Evolutionary conservation across 2,797 vertebrate species (phyloP), one percentile per base, ranked within the genome.

Genomic region (Eptatretus atami): DNA sequence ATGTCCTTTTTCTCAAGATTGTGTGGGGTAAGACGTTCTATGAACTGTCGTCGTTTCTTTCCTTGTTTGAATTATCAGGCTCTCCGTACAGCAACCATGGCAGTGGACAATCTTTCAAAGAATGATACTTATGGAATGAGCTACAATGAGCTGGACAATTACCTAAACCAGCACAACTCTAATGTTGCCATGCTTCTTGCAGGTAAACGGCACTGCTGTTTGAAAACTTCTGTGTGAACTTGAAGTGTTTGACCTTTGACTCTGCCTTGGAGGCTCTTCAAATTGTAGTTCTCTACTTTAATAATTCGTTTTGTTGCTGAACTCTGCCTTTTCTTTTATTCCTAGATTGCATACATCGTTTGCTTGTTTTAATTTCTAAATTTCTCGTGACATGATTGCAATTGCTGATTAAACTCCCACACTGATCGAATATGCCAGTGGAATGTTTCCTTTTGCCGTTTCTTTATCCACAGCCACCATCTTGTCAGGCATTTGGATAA

Each of bases 401-500:
- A 44, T 44, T 44, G 31, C 31, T 8, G 6, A 44, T 44, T 44
- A 44, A 44, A 44, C 31, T 44, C 31, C 31, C 31, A 44, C 31
- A 44, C 31, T 4, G 6, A 44, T 44, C 4, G 31, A 44, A 8
- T 44, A 44, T 44, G 2, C 31, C 4, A 44, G 31, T 44, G 31
- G 31, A 8, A 44, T 44, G 31, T 44, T 44, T 44, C 31, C 31
- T 44, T 44, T 44, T 44, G 31, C 31, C 6, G 31, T 44, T 44
- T 44, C 31, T 44, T 44, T 44, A 5, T 44, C 31, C 31, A 44
- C 77, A 98, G 92, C 92, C 63, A 98, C 92, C 70, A 92, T 98
- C 77, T 80, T 98, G 74, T 98, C 92, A 75, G 96, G 92, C 75
- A 88, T 86, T 76, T 98, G 92, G 92, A 98, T 98, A 72, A 98